A percentile compares a stretch with the other conserved stretches of the same genome.
Evolutionary conservation across 2,113 vertebrate genomes (phyloP).

Genomic region (Cyprinodon brontotheroides): DNA sequence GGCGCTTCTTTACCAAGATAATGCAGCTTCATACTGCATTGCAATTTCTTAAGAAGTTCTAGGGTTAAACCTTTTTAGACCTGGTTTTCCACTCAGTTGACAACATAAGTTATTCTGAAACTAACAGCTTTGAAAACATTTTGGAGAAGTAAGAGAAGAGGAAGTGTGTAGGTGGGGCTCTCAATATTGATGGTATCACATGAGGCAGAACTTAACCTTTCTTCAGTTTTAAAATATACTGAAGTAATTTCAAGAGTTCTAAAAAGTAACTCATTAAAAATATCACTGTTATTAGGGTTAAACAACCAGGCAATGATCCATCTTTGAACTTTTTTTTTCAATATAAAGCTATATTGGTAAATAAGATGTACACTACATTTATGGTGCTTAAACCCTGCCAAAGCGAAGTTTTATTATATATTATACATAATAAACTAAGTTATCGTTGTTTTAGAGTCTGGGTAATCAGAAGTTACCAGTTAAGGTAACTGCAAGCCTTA

Average conservation of each 20-base stretch:
- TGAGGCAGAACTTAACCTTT: no score
- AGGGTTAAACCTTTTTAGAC: background rate
- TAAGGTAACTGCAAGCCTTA: background rate
- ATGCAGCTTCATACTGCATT: background rate
- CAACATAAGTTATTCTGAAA: slow-evolving; percentile 4
- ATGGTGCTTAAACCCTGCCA: background rate
- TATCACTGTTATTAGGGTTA: background rate
- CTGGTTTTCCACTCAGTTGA: background rate
- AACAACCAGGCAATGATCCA: background rate
- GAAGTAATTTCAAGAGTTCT: background rate
- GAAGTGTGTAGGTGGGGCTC: background rate
- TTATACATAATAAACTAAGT: background rate
- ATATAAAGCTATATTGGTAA: no score
- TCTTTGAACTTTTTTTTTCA: no score
- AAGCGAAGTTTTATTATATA: background rate
- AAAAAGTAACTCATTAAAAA: background rate
- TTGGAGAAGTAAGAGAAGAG: background rate
- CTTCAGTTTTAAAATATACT: no score
- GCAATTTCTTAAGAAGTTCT: background rate
- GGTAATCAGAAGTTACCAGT: background rate
- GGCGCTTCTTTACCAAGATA: background rate
- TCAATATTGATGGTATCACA: no score
- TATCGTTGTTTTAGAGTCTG: background rate
- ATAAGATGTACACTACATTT: background rate
- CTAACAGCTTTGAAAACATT: background rate